Evolutionary conservation across 2,113 vertebrate species (phyloP).

Genomic region (Panthera tigris): DNA sequence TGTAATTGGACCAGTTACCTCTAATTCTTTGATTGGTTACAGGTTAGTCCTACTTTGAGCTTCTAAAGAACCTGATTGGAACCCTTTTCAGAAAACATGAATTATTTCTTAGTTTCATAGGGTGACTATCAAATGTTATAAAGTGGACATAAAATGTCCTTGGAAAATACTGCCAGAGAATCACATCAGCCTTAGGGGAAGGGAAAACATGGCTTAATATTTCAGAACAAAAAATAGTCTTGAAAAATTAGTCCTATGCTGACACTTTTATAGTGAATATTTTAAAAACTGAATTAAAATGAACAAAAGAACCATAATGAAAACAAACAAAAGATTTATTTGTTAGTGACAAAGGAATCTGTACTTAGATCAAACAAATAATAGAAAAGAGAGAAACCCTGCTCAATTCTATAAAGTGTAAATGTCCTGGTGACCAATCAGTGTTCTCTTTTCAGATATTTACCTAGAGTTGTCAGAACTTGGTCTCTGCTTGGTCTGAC

Average conservation of each 20-base stretch:
- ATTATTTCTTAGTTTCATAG: conserved; percentile 42
- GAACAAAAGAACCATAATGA: conserved; percentile 7
- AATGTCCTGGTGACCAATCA: neutral
- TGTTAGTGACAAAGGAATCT: conserved; percentile 4
- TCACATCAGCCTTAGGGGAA: neutral
- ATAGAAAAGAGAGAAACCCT: neutral
- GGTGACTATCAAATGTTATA: conserved; percentile 2
- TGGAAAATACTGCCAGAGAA: conserved; percentile 39
- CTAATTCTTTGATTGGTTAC: conserved; percentile 34
- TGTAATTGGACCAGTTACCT: neutral
- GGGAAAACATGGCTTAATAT: conserved; percentile 17
- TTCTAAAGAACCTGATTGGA: conserved; percentile 6
- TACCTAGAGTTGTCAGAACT: conserved; percentile 18
- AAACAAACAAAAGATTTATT: neutral
- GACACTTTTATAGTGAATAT: conserved; percentile 44
- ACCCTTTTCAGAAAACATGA: neutral
- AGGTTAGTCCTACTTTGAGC: neutral
- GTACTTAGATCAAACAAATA: conserved; percentile 31
- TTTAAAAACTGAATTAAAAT: conserved; percentile 30
- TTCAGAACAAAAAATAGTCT: conserved; percentile 42
- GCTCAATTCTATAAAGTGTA: neutral
- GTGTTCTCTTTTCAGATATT: neutral
- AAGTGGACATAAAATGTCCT: conserved; percentile 31
- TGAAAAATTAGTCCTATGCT: neutral
- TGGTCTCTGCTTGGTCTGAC: neutral